These are phyloP conservation scores for Aleiodes sp. DNA, from an alignment of 1,140 invertebrate species.

Conservation along the genomic window DNA sequence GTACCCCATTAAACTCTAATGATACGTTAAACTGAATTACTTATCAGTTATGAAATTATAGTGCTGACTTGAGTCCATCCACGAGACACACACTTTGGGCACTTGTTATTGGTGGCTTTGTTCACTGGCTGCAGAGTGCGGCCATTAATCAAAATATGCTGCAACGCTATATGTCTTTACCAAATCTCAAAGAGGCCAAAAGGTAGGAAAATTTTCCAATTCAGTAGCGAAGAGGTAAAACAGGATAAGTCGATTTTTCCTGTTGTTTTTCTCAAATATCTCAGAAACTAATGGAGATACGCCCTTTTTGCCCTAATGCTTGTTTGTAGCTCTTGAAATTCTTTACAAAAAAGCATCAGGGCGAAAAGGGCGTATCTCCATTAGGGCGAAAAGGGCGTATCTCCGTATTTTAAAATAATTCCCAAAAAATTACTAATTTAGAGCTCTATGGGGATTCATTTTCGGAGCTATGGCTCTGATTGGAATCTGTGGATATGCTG, in stretches of 20 bases:
- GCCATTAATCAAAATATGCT: constrained; percentile 91
- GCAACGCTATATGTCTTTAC: constrained; percentile 82
- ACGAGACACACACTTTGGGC: constrained; percentile 84
- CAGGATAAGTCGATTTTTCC: background rate
- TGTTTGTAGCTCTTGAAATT: too few species aligned
- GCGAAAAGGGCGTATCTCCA: too few species aligned
- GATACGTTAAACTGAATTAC: background rate
- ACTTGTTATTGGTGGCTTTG: constrained; percentile 79
- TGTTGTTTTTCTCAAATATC: too few species aligned
- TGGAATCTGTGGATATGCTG: constrained; percentile 78
- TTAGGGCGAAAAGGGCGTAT: too few species aligned
- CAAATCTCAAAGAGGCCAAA: constrained; percentile 73
- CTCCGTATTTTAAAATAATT: too few species aligned
- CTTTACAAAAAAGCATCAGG: too few species aligned
- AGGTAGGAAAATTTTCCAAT: too few species aligned
- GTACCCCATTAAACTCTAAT: background rate
- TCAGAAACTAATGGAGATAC: too few species aligned
- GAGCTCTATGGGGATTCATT: constrained; percentile 72
- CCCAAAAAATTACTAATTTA: background rate
- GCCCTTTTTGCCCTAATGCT: too few species aligned
- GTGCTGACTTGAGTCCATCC: constrained; percentile 75
- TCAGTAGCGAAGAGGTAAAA: too few species aligned
- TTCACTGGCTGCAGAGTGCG: constrained; percentile 83
- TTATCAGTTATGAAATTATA: constrained; percentile 54
- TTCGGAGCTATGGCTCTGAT: constrained; percentile 73